Evolutionary conservation across 2,888 invertebrate genomes (phyloP), one percentile per base, ranked within the genome.

Genomic region (Lasioglossum lativentre): DNA sequence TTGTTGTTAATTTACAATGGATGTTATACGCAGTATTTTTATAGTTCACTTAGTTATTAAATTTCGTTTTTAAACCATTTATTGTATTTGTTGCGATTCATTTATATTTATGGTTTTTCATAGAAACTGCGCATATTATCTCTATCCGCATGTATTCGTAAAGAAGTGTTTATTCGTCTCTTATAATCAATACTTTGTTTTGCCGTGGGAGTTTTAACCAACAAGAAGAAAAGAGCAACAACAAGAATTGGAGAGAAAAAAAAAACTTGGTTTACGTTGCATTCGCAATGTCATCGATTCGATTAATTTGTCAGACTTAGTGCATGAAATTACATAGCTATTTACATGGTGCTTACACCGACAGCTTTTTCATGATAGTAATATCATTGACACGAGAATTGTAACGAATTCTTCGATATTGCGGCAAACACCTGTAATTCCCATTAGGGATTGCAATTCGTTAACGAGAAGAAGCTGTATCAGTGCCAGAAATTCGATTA

Each of bases 1-100:
- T 68, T 72, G 38, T 34, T 47, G 47, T 70, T 27, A 68, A 74
- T 72, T 78, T 56, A 72, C 19, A 66, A 66, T 72, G 14, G 42
- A 68, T 38, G 47, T 80, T 47, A 80, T 34, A 72, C 27, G 38
- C 56, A 79, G 82, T 59, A 72, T 85, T 78, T 82, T 75, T 78
- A 72, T 52, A 72, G 40, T 77, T 27, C 52, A 63, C 56, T 63
- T 83, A 78, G 70, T 30, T 40, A 76, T 73, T 81, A 73, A 45
- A 38, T 45, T 72, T 78, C 71, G 38, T 78, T 75, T 78, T 78
- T 78, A 66, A 42, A 30, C 40, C 71, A 70, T 75, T 75, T 68
- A 75, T 56, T 40, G 45, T 75, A 83, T 71, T 75, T 83, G 72
- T 52, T 83, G 45, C 34, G 47, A 79, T 40, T 78, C 78, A 66